Conservation (phyloP, 2,797 vertebrate species). For the Pantherophis alleghaniensis region DNA sequence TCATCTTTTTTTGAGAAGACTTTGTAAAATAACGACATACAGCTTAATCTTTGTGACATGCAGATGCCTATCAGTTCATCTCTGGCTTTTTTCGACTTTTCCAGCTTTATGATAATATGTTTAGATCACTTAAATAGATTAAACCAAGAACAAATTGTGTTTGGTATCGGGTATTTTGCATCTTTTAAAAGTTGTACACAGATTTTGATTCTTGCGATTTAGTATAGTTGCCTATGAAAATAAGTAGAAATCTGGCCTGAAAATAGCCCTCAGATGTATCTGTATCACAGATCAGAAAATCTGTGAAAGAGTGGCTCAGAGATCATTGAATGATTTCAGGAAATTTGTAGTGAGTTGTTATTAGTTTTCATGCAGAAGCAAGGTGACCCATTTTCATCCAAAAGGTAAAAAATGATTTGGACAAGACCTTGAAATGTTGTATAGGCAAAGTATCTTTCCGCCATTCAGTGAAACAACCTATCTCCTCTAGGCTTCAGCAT, state of each 20-base stretch:
- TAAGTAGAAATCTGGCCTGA: neutral
- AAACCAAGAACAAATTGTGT: neutral
- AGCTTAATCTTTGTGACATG: neutral
- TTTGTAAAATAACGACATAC: neutral
- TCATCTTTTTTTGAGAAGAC: neutral
- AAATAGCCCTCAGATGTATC: neutral
- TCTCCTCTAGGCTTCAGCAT: neutral
- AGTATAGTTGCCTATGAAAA: neutral
- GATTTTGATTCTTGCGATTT: neutral
- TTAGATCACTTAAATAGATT: neutral
- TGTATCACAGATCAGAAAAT: neutral
- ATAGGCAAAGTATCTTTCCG: neutral
- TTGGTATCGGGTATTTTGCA: neutral
- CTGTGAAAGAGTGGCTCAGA: neutral
- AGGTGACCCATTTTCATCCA: neutral
- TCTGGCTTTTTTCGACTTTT: neutral
- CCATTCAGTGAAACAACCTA: neutral
- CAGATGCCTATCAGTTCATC: neutral
- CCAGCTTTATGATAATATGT: neutral
- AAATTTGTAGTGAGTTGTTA: neutral
- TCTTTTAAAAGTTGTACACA: neutral
- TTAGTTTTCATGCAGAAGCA: neutral
- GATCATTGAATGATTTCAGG: neutral
- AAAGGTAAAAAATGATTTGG: neutral
- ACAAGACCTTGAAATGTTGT: neutral